A percentile compares a stretch with the other conserved stretches of the same genome.
Evolutionary conservation across 2,797 vertebrate species (phyloP).

Genomic region (Myioborus miniatus): DNA sequence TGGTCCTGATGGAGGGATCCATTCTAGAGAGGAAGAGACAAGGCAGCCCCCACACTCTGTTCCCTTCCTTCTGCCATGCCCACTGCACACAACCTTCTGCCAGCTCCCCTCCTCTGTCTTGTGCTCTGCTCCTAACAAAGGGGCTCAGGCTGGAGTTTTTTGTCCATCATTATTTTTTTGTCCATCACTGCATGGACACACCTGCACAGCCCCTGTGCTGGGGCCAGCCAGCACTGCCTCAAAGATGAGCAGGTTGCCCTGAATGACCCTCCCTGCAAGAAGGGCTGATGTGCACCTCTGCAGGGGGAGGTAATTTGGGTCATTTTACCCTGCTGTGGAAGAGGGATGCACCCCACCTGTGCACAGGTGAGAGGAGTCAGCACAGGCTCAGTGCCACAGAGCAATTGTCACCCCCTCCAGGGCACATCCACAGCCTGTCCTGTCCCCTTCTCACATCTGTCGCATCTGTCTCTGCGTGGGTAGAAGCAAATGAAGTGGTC

Average conservation of each 20-base stretch:
- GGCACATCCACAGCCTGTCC: not conserved
- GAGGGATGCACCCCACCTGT: not conserved
- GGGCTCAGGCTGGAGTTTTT: not conserved
- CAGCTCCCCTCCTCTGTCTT: not conserved
- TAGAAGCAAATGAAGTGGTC: not conserved
- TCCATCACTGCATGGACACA: fast-evolving
- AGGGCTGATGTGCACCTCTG: not conserved
- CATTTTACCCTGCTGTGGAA: not conserved
- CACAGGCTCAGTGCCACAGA: not conserved
- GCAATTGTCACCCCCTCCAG: not conserved
- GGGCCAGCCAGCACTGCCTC: not conserved
- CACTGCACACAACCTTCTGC: not conserved
- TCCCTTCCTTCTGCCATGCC: not conserved
- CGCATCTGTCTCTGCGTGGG: not conserved
- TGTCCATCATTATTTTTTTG: not conserved
- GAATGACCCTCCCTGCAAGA: not conserved
- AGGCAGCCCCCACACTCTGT: not conserved
- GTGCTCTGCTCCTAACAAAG: not conserved
- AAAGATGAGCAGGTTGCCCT: not conserved
- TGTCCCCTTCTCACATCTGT: not conserved
- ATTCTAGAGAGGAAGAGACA: not conserved
- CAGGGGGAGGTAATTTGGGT: not conserved
- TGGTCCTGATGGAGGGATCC: not conserved
- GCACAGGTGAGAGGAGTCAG: not conserved
- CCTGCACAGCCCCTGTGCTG: not conserved